Percentiles rank a stretch among this genome's conserved stretches.
Conservation (phyloP, 2,888 invertebrate genomes). For the Mycalesis mineus region DNA sequence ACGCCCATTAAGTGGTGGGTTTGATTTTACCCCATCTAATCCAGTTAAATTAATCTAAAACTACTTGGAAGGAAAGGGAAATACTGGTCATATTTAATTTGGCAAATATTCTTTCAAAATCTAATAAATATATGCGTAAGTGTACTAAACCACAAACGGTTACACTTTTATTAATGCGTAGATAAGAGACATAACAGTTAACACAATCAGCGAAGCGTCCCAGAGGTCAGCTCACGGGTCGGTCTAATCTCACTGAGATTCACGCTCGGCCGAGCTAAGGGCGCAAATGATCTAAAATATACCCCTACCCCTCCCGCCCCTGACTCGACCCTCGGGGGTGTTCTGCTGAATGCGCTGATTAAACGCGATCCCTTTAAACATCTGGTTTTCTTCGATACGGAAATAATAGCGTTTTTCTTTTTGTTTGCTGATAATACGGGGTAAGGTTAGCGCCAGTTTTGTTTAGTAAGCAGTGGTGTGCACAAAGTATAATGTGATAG, state of each 20-base stretch:
- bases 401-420: not conserved
- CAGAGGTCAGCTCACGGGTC: slow-evolving; percentile 6
- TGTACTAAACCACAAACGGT: too few relatives aligned
- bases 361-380: not conserved
- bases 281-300: slow-evolving; percentile 4
- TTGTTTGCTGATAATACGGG: too few relatives aligned
- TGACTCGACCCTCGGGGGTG: not conserved
- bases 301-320: not conserved
- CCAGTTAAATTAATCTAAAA: too few relatives aligned
- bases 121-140: too few relatives aligned
- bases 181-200: not conserved
- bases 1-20: too few relatives aligned
- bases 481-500: too few relatives aligned
- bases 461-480: too few relatives aligned
- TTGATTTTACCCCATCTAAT: too few relatives aligned
- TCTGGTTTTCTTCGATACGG: not conserved
- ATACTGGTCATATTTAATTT: too few relatives aligned
- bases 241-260: slow-evolving; percentile 6
- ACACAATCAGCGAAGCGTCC: not conserved
- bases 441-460: too few relatives aligned
- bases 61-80: too few relatives aligned
- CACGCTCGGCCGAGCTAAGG: slow-evolving; percentile 4
- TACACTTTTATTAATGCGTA: not conserved
- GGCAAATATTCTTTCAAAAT: too few relatives aligned
- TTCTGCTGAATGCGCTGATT: not conserved